phyloP scores from a whole-genome alignment of 2,797 vertebrate genomes.

The Forpus xanthops region DNA sequence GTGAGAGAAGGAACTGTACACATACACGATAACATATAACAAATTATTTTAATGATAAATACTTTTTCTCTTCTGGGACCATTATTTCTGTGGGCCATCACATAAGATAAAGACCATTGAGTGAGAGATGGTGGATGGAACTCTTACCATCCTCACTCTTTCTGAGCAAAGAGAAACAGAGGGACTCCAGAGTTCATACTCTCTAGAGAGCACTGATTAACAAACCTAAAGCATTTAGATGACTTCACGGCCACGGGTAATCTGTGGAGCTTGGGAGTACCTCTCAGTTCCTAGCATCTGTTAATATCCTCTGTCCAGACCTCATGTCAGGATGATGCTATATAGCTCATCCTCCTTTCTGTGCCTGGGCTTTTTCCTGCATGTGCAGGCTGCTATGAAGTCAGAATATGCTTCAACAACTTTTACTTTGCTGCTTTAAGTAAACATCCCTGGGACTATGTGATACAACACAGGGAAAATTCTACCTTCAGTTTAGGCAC shows the following conservation, averaged over 20 bases:
- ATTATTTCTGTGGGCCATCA: not conserved
- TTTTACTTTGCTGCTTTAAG: not conserved
- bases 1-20: not conserved
- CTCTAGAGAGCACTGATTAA: not conserved
- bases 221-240: not conserved
- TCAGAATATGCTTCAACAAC: not conserved
- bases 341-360: not conserved
- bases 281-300: not conserved
- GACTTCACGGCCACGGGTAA: not conserved
- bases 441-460: not conserved
- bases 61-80: not conserved
- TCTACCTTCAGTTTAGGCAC: not conserved
- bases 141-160: not conserved
- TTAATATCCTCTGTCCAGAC: not conserved
- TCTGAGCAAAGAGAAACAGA: not conserved
- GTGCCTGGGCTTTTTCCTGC: not conserved
- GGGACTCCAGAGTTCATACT: not conserved
- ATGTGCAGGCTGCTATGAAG: not conserved
- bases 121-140: not conserved
- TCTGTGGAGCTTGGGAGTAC: not conserved
- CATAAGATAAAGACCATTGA: not conserved
- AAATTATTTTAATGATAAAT: not conserved
- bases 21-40: not conserved
- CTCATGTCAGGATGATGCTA: not conserved
- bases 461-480: not conserved